Conservation (phyloP, 2,797 vertebrate genomes). For the Pipistrellus pipistrellus region DNA sequence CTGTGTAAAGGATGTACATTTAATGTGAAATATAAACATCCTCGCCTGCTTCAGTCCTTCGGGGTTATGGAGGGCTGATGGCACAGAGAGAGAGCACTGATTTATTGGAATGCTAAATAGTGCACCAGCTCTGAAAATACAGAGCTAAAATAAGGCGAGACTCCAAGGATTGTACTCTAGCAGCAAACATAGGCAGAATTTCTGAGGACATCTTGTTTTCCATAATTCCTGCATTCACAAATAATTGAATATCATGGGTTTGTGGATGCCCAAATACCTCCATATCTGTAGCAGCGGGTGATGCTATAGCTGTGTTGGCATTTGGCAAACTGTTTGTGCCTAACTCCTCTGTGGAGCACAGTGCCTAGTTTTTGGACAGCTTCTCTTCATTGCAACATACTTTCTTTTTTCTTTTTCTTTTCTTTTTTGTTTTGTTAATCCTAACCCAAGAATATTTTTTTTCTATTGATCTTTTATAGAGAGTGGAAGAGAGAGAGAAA, state of each 20-base stretch:
- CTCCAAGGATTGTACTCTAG: background rate
- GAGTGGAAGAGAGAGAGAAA: too few species aligned
- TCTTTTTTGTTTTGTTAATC: too few species aligned
- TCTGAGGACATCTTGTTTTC: slow-evolving; percentile 41
- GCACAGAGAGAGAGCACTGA: background rate
- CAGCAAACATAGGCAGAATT: background rate
- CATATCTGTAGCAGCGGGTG: background rate
- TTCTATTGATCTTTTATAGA: too few species aligned
- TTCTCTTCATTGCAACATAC: background rate
- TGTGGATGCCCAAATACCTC: background rate
- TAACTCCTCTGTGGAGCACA: background rate
- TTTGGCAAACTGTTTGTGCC: background rate
- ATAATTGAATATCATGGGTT: background rate
- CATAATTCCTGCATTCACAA: background rate
- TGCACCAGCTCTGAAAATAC: slow-evolving; percentile 25
- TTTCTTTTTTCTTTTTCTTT: too few species aligned
- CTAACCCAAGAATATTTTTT: too few species aligned
- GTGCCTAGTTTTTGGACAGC: background rate
- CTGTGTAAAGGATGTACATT: slow-evolving; percentile 32
- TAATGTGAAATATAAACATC: slow-evolving; percentile 68
- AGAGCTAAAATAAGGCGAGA: slow-evolving; percentile 39
- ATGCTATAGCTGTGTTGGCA: background rate
- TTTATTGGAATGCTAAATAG: slow-evolving; percentile 40
- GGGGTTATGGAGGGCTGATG: background rate
- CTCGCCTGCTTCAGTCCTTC: background rate